A percentile compares a stretch with the other conserved stretches of the same genome.
Evolutionary conservation across 2,113 vertebrate species (phyloP).

Genomic region (Rattus norvegicus): DNA sequence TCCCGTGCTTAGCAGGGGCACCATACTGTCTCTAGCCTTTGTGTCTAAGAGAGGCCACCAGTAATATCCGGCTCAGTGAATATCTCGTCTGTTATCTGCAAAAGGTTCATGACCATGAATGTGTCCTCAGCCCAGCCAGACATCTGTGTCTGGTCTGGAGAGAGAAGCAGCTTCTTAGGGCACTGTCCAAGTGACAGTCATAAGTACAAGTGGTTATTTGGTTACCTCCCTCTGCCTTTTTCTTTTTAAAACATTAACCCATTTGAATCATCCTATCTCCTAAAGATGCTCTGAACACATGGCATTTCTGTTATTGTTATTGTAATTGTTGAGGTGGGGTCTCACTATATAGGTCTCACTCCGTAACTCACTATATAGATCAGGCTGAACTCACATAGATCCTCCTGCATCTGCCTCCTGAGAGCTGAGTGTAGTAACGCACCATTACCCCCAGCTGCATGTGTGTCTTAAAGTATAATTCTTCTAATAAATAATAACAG

Average conservation of each 20-base stretch:
- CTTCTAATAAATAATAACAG: conserved; percentile 44
- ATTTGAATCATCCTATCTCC: not conserved
- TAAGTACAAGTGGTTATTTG: not conserved
- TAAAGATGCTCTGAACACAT: not conserved
- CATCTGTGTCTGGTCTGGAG: conserved; percentile 72
- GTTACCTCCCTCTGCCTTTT: conserved; percentile 19
- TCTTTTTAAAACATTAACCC: not conserved
- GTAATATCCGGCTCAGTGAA: conserved; percentile 15
- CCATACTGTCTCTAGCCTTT: conserved; percentile 27
- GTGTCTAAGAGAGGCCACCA: conserved; percentile 41
- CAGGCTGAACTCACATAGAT: not conserved
- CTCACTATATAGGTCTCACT: not conserved
- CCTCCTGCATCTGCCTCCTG: not conserved
- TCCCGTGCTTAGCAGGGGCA: not conserved
- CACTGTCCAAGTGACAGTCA: conserved; percentile 50
- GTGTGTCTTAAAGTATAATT: conserved; percentile 41
- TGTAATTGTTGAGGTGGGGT: not conserved
- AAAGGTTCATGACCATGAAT: conserved; percentile 54
- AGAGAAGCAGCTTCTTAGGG: conserved; percentile 40
- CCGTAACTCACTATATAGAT: not conserved
- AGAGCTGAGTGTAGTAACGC: not conserved
- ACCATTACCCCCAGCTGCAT: not conserved
- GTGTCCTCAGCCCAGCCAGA: conserved; percentile 22
- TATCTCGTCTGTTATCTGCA: conserved; percentile 55
- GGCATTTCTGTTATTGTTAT: not conserved